Conservation (phyloP, 2,113 vertebrate species). For the Electrona antarctica region DNA sequence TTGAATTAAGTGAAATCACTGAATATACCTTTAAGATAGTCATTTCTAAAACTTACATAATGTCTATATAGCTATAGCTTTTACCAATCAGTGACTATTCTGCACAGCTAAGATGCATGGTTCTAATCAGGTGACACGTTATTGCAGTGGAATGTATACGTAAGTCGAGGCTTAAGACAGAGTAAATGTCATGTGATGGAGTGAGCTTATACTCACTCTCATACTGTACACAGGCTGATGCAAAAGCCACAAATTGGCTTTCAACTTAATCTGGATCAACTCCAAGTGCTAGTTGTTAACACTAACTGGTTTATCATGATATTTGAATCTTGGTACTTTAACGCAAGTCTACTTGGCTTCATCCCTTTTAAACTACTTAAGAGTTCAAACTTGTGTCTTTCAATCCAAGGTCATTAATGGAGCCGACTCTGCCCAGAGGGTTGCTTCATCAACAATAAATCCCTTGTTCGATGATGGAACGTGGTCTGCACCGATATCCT, state of each 20-base stretch:
- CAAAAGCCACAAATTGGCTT: constrained; percentile 60
- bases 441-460: too few relatives aligned
- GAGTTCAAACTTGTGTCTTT: not conserved
- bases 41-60: not conserved
- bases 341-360: not conserved
- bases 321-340: not conserved
- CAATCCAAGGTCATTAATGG: not conserved
- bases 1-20: too few relatives aligned
- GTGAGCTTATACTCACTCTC: constrained; percentile 61
- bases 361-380: not conserved
- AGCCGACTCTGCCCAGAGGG: not conserved
- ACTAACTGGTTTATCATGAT: constrained; percentile 10
- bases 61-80: too few relatives aligned
- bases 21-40: too few relatives aligned
- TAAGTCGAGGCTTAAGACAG: constrained; percentile 59
- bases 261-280: constrained; percentile 36
- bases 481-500: too few relatives aligned
- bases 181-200: constrained; percentile 71
- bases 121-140: constrained; percentile 70
- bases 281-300: constrained; percentile 14
- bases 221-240: constrained; percentile 46
- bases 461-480: too few relatives aligned
- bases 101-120: constrained; percentile 20
- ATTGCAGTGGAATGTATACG: constrained; percentile 66
- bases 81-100: not conserved